phyloP scores from a whole-genome alignment of 2,113 vertebrate genomes.

The Ammospiza nelsoni region DNA sequence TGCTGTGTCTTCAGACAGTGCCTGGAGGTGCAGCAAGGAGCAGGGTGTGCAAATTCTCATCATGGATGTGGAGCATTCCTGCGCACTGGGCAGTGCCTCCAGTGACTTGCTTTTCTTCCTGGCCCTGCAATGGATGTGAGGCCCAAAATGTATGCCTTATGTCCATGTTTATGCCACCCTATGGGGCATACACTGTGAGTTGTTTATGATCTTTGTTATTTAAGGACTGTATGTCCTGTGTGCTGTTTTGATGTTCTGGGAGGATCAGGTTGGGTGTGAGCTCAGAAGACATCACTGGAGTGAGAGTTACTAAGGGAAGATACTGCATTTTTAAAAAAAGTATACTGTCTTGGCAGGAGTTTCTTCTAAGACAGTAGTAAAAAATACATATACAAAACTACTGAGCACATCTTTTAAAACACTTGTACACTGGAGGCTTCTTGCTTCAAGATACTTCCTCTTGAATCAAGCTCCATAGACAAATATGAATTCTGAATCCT shows the following conservation, averaged over 20 bases:
- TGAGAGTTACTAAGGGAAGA: not conserved
- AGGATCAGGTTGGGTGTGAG: not conserved
- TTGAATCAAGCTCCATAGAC: conserved; percentile 13
- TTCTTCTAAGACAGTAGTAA: conserved; percentile 44
- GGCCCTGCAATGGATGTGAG: not conserved
- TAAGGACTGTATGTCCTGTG: not conserved
- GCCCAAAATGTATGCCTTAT: not conserved
- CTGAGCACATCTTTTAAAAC: conserved; percentile 7
- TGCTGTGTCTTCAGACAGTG: not conserved
- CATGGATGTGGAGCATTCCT: not conserved
- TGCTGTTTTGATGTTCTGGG: not conserved
- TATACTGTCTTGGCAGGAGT: not conserved
- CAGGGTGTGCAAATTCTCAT: not conserved
- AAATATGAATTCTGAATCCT: conserved; percentile 2
- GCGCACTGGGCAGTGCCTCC: not conserved
- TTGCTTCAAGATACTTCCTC: not conserved
- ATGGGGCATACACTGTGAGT: not conserved
- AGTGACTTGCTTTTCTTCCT: not conserved
- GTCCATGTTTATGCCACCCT: not conserved
- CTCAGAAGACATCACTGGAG: not conserved
- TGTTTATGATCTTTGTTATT: not conserved
- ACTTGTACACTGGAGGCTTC: conserved; percentile 34
- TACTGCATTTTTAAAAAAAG: conserved; percentile 29
- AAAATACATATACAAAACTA: conserved; percentile 29
- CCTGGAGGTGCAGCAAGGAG: not conserved